A percentile compares a stretch with the other conserved stretches of the same genome.
phyloP scores from a whole-genome alignment of 2,113 vertebrate genomes.

The Hiodon tergisus region DNA sequence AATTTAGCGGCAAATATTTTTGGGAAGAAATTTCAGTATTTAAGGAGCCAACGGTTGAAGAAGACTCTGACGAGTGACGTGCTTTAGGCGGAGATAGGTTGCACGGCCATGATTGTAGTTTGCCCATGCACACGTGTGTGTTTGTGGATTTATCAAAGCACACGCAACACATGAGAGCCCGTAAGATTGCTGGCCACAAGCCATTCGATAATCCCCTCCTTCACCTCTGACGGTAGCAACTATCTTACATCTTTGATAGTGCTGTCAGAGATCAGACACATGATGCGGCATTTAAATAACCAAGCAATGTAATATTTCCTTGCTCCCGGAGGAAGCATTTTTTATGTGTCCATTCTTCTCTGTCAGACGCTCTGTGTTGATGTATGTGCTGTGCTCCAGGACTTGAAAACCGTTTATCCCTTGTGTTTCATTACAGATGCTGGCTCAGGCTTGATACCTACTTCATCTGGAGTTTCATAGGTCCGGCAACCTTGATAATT shows the following conservation, averaged over 20 bases:
- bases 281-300: slow-evolving; percentile 73
- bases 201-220: slow-evolving; percentile 38
- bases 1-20: neutral
- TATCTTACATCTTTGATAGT: slow-evolving; percentile 63
- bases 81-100: no score
- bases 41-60: neutral
- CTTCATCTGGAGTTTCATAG: slow-evolving; percentile 99
- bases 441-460: slow-evolving; percentile 98
- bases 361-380: slow-evolving; percentile 65
- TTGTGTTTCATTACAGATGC: slow-evolving; percentile 80
- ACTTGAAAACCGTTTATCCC: slow-evolving; percentile 55
- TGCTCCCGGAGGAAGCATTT: slow-evolving; percentile 56
- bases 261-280: slow-evolving; percentile 60
- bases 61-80: no score
- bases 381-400: slow-evolving; percentile 58
- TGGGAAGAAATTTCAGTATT: neutral
- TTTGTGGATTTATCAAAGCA: slow-evolving; percentile 1
- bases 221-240: slow-evolving; percentile 59
- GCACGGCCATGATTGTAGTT: no score
- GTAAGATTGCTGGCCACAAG: slow-evolving; percentile 43
- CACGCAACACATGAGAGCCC: slow-evolving; percentile 26
- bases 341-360: slow-evolving; percentile 67
- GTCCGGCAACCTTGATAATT: slow-evolving; percentile 98
- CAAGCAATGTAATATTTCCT: slow-evolving; percentile 70
- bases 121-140: no score